Evolutionary conservation across 2,797 vertebrate genomes (phyloP).

Genomic region (Crypturellus tataupa): DNA sequence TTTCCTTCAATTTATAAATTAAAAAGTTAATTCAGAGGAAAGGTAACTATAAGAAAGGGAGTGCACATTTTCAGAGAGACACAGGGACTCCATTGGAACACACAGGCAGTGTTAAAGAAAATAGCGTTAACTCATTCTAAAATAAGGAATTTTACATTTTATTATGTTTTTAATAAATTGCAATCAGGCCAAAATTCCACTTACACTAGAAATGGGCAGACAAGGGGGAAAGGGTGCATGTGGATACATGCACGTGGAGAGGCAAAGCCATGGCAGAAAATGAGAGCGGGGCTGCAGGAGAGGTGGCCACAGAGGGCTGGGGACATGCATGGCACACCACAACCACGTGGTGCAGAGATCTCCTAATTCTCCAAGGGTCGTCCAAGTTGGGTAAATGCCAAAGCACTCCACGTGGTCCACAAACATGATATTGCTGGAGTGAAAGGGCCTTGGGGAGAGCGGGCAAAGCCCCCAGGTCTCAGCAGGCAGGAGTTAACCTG

Average conservation of each 20-base stretch:
- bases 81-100: neutral
- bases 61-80: neutral
- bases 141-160: neutral
- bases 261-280: too few species aligned
- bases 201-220: neutral
- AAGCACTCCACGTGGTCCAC: neutral
- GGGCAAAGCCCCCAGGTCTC: neutral
- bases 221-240: rapidly evolving
- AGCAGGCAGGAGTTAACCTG: rapidly evolving
- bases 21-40: neutral
- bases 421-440: neutral
- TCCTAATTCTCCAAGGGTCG: neutral
- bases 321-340: rapidly evolving
- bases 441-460: neutral
- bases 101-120: neutral
- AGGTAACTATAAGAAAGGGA: neutral
- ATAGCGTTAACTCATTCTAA: neutral
- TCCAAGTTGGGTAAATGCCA: neutral
- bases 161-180: neutral
- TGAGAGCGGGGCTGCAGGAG: too few species aligned
- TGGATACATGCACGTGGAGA: rapidly evolving
- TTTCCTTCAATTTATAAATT: neutral
- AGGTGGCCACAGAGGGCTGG: too few species aligned
- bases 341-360: rapidly evolving
- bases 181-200: neutral